Evolutionary conservation across 2,888 invertebrate species (phyloP).

Genomic region (Hydrotaea cyrtoneurina): DNA sequence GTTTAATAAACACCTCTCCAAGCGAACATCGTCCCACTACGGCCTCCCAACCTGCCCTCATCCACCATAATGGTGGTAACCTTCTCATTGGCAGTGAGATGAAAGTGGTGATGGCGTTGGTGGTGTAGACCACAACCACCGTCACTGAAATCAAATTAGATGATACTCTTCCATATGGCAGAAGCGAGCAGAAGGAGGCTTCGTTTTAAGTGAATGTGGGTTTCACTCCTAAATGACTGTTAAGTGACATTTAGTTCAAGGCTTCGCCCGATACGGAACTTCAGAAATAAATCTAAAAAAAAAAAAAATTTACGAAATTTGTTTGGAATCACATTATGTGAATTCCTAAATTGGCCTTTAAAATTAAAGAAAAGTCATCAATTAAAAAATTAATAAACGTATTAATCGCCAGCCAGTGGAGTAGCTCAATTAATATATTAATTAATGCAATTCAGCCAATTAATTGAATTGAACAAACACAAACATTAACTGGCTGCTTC

Average conservation of each 20-base stretch:
- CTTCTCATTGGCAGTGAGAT: background rate
- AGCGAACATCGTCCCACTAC: background rate
- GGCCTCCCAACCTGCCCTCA: background rate
- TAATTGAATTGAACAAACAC: too few species aligned
- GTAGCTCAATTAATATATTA: too few species aligned
- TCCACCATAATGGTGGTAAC: too few species aligned
- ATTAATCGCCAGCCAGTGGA: too few species aligned
- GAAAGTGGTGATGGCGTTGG: too few species aligned
- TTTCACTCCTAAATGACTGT: slow-evolving; percentile 1
- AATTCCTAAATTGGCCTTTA: slow-evolving; percentile 5
- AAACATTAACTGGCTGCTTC: too few species aligned
- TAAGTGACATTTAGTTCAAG: slow-evolving; percentile 37
- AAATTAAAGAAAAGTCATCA: too few species aligned
- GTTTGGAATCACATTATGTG: background rate
- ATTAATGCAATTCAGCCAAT: too few species aligned
- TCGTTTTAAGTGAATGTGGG: slow-evolving; percentile 3
- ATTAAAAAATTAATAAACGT: too few species aligned
- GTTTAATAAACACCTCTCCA: slow-evolving; percentile 33
- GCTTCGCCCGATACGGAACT: background rate
- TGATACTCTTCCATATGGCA: background rate
- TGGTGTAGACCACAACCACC: background rate
- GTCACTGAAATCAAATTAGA: slow-evolving; percentile 14
- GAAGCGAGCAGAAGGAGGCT: background rate
- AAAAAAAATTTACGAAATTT: too few species aligned
- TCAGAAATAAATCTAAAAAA: background rate